A percentile compares a stretch with the other conserved stretches of the same genome.
phyloP scores from a whole-genome alignment of 2,888 invertebrate species.

The Lycophotia porphyrea region DNA sequence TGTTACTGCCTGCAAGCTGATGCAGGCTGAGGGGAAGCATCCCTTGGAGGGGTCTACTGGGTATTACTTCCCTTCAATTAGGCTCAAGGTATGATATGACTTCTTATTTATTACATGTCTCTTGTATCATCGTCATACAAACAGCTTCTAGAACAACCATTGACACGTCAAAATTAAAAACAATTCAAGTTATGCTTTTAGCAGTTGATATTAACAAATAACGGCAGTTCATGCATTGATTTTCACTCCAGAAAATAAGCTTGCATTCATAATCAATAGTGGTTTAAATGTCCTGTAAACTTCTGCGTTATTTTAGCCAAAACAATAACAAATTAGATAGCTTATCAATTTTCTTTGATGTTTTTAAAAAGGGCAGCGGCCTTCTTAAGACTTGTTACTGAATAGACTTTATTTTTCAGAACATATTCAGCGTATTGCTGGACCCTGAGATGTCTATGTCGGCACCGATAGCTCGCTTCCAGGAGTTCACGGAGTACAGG shows the following conservation, averaged over 20 bases:
- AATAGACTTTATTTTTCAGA: slow-evolving; percentile 80
- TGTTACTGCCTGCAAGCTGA: slow-evolving; percentile 93
- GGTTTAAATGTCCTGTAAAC: background rate
- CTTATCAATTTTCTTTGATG: background rate
- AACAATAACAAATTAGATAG: background rate
- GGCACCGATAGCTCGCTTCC: slow-evolving; percentile 92
- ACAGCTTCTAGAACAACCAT: background rate
- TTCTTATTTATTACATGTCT: background rate
- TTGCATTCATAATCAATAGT: background rate
- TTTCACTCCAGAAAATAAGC: background rate
- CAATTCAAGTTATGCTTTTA: background rate
- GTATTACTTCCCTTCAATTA: slow-evolving; percentile 92
- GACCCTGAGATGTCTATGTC: slow-evolving; percentile 91
- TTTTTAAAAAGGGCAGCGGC: background rate
- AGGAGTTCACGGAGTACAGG: slow-evolving; percentile 93
- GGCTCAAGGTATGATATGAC: slow-evolving; percentile 89
- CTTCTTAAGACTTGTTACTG: background rate
- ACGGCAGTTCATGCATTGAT: no score
- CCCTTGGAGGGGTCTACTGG: slow-evolving; percentile 90
- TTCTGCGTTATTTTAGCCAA: background rate
- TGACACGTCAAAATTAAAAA: background rate
- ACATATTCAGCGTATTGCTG: slow-evolving; percentile 91
- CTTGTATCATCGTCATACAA: background rate
- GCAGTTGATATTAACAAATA: background rate
- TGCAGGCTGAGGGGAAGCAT: slow-evolving; percentile 93